These are phyloP conservation scores for Melinaea menophilus DNA, from an alignment of 2,888 invertebrate genomes.

Conservation along the genomic window DNA sequence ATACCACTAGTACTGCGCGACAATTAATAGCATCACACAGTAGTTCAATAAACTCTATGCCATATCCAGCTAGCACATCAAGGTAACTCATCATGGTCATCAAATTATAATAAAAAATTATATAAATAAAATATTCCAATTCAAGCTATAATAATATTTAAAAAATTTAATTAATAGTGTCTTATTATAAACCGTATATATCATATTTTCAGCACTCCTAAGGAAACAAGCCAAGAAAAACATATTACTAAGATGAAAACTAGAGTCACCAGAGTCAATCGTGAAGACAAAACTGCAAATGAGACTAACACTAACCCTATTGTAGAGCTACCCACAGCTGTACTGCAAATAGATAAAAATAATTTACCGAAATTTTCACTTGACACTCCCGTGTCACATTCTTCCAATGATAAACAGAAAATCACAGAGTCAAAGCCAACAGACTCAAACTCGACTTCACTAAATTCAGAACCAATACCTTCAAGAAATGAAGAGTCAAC, in stretches of 20 bases:
- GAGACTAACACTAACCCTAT: slow-evolving; percentile 37
- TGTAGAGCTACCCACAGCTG: slow-evolving; percentile 49
- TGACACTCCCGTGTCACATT: slow-evolving; percentile 22
- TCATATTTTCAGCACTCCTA: slow-evolving; percentile 14
- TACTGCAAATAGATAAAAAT: slow-evolving; percentile 52
- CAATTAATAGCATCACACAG: slow-evolving; percentile 78
- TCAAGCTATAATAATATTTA: too few species aligned
- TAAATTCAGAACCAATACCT: slow-evolving; percentile 5
- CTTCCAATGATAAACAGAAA: slow-evolving; percentile 10
- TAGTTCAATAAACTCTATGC: slow-evolving; percentile 54
- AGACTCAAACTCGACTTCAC: not conserved
- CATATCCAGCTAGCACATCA: slow-evolving; percentile 38
- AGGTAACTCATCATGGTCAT: slow-evolving; percentile 7
- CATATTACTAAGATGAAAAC: slow-evolving; percentile 54
- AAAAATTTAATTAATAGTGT: not conserved
- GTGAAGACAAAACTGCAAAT: slow-evolving; percentile 35
- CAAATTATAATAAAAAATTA: too few species aligned
- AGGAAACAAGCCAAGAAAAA: slow-evolving; percentile 35
- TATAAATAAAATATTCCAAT: not conserved
- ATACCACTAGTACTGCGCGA: slow-evolving; percentile 79
- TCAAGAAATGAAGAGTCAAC: slow-evolving; percentile 6
- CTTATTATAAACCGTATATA: not conserved
- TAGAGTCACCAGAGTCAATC: slow-evolving; percentile 44
- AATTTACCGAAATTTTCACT: slow-evolving; percentile 59
- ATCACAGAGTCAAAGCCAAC: slow-evolving; percentile 14